Conservation (phyloP, 1,140 invertebrate species). For the Stratiolaelaps scimitus region DNA sequence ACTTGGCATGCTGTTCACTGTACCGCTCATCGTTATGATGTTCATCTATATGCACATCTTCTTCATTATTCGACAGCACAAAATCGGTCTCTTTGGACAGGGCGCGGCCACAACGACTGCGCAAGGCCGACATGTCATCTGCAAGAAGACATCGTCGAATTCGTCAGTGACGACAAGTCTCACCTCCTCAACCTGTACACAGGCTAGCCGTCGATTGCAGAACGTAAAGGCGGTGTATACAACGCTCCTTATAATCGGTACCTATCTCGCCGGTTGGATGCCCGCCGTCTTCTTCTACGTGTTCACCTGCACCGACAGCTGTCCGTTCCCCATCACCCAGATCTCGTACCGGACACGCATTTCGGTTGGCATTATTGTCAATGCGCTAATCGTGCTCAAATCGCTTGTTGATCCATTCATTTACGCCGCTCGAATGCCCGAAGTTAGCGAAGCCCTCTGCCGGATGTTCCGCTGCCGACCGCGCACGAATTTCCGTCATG, state of each 20-base stretch:
- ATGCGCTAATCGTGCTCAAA: slow-evolving; percentile 51
- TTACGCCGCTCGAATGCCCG: slow-evolving; percentile 53
- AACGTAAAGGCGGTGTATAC: slow-evolving; percentile 53
- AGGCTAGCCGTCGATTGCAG: slow-evolving; percentile 33
- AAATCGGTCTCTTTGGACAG: slow-evolving; percentile 20
- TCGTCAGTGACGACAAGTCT: slow-evolving; percentile 34
- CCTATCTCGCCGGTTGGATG: slow-evolving; percentile 52
- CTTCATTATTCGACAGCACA: slow-evolving; percentile 43
- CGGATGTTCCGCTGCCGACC: slow-evolving; percentile 30
- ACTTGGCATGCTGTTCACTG: slow-evolving; percentile 41
- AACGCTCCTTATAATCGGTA: slow-evolving; percentile 53
- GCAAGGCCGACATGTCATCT: slow-evolving; percentile 1
- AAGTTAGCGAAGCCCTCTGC: slow-evolving; percentile 43
- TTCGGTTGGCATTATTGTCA: slow-evolving; percentile 33
- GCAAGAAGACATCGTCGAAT: slow-evolving; percentile 29
- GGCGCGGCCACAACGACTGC: background rate
- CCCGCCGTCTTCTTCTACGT: slow-evolving; percentile 48
- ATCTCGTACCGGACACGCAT: slow-evolving; percentile 30
- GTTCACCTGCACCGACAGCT: slow-evolving; percentile 45
- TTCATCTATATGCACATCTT: slow-evolving; percentile 51
- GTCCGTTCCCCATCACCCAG: slow-evolving; percentile 36
- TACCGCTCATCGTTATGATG: slow-evolving; percentile 47
- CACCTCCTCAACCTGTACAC: slow-evolving; percentile 36
- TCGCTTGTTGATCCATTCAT: slow-evolving; percentile 54
- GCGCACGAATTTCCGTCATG: slow-evolving; percentile 12